These are phyloP conservation scores for Centropyge bicolor DNA, from an alignment of 2,797 vertebrate species.

Conservation along the genomic window DNA sequence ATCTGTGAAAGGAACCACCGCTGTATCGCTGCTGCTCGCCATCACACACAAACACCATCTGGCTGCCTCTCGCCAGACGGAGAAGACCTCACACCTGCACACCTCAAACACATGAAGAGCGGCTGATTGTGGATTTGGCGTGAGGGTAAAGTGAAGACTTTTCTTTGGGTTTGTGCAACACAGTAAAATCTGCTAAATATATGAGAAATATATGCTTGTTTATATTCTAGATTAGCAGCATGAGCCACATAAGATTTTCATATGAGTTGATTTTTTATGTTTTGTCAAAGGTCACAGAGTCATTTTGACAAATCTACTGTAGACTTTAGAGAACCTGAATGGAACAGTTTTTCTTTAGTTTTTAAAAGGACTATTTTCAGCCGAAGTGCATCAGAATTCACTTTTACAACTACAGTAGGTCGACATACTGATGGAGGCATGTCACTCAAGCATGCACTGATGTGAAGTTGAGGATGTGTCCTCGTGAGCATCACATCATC, in stretches of 20 bases:
- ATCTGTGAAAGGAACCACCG: slow-evolving; percentile 80
- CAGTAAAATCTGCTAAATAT: background rate
- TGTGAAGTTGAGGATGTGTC: slow-evolving; percentile 3
- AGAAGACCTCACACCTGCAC: slow-evolving; percentile 79
- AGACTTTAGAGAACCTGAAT: background rate
- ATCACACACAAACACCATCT: slow-evolving; percentile 83
- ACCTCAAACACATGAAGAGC: slow-evolving; percentile 45
- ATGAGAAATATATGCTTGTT: background rate
- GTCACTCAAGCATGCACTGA: slow-evolving; percentile 21
- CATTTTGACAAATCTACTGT: background rate
- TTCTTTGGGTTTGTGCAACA: background rate
- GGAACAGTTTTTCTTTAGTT: background rate
- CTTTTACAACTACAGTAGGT: background rate
- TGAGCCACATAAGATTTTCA: background rate
- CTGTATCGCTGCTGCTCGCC: slow-evolving; percentile 78
- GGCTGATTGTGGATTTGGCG: background rate
- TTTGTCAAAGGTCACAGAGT: background rate
- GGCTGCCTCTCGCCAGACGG: slow-evolving; percentile 65
- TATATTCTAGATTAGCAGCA: background rate
- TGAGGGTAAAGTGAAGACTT: background rate
- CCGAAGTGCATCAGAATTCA: background rate
- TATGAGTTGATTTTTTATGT: background rate
- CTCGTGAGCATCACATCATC: slow-evolving; percentile 39
- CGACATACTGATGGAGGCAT: background rate
- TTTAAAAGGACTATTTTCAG: background rate